A percentile compares a stretch with the other conserved stretches of the same genome.
These are phyloP conservation scores for Brachynemurus nebulosus DNA, from an alignment of 2,888 invertebrate species.

Conservation along the genomic window DNA sequence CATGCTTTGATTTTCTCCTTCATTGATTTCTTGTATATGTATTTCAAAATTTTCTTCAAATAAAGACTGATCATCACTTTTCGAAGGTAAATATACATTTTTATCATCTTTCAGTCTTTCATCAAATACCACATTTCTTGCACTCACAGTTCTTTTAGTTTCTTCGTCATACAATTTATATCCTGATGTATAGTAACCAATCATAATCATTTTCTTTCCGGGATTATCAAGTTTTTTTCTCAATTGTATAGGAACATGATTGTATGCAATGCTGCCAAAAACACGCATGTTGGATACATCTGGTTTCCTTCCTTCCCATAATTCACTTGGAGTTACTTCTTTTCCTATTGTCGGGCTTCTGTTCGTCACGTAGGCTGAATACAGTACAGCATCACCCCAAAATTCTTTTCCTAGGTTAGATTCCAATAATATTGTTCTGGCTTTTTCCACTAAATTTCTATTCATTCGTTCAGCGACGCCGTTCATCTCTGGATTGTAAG, in stretches of 20 bases:
- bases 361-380: conserved; percentile 11
- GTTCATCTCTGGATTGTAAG: conserved; percentile 13
- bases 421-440: conserved; percentile 13
- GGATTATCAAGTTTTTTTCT: neutral
- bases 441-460: conserved; percentile 12
- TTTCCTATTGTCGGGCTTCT: conserved; percentile 7
- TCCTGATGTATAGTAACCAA: neutral
- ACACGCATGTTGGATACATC: conserved; percentile 11
- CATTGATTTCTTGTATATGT: too few species aligned
- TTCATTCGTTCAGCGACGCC: conserved; percentile 15
- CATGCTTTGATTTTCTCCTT: too few species aligned
- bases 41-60: too few species aligned
- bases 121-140: conserved; percentile 10
- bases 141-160: neutral
- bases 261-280: conserved; percentile 12
- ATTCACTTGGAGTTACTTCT: conserved; percentile 11
- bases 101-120: too few species aligned
- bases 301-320: conserved; percentile 13
- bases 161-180: neutral
- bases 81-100: too few species aligned
- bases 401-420: conserved; percentile 12
- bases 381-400: conserved; percentile 12
- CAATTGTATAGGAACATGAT: conserved; percentile 10
- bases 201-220: neutral
- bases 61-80: too few species aligned